Percentiles rank a stretch among this genome's conserved stretches.
Evolutionary conservation across 2,797 vertebrate genomes (phyloP).

Genomic region (Apogon talboti): DNA sequence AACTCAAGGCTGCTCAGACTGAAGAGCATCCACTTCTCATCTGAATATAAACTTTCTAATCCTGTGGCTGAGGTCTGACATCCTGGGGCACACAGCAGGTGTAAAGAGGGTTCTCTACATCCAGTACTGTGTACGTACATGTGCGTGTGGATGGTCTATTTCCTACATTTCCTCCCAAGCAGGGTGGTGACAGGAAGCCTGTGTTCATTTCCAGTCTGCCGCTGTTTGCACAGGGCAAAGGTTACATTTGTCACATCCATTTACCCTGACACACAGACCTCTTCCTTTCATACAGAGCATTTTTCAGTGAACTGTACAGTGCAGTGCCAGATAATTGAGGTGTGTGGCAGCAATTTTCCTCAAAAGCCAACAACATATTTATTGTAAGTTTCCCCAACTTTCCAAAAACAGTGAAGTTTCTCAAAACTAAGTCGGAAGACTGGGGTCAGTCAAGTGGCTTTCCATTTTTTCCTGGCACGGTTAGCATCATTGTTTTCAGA

Average conservation of each 20-base stretch:
- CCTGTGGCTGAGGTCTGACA: constrained; percentile 31
- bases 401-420: constrained; percentile 14
- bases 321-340: background rate
- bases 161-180: constrained; percentile 78
- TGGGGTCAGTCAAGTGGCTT: constrained; percentile 14
- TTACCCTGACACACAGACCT: constrained; percentile 24
- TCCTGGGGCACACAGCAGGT: constrained; percentile 72
- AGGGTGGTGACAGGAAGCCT: constrained; percentile 78
- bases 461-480: constrained; percentile 31
- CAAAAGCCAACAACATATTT: background rate
- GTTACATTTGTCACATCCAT: constrained; percentile 67
- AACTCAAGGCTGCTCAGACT: background rate
- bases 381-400: background rate
- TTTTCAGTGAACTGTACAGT: constrained; percentile 4
- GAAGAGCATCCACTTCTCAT: background rate
- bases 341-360: background rate
- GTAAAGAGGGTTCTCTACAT: constrained; percentile 40
- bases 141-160: constrained; percentile 44
- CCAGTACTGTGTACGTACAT: constrained; percentile 23
- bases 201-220: constrained; percentile 71
- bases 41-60: constrained; percentile 25
- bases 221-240: constrained; percentile 63
- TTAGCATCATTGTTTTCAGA: constrained; percentile 38
- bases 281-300: constrained; percentile 36
- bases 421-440: constrained; percentile 18